Evolutionary conservation across 2,797 vertebrate species (phyloP), one percentile per base, ranked within the genome.

Genomic region (Catostomus latipinnis): DNA sequence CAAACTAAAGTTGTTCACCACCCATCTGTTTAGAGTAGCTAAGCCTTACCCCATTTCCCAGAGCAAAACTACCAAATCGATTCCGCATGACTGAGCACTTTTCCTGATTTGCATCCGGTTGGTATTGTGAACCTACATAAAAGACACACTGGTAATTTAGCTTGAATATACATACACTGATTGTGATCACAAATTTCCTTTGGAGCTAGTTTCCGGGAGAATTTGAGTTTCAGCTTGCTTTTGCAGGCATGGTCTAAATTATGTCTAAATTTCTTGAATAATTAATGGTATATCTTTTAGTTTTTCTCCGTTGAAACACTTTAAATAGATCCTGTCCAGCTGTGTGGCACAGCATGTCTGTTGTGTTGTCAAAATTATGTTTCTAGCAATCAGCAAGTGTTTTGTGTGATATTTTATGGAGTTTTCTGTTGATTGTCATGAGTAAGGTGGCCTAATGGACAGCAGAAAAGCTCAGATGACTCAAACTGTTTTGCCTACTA

Each of bases 1-100:
- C 83, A 85, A 85, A 87, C 79, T 83, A 89, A 86, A 85, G 86
- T 87, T 83, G 87, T 89, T 57, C 80, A 87, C 88, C 87, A 91
- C 90, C 87, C 66, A 77, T 88, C 82, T 89, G 87, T 83, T 83
- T 82, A 73, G 84, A 87, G 45, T 72, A 87, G 79, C 86, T 86
- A 83, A 77, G 63, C 69, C 71, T 58, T 73, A 61, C 74, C 87
- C 71, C 78, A 12, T 73, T 74, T 67, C 16, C 58, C 60, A 70
- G 8, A 71, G 58, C 13, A 49, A 78, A 54, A 69, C 43, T 11
- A 65, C 61, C 34, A 10, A 52, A 49, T 72, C 45, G 11, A 11
- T 72, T 65, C 45, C 14, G 60, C 60, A 48, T 71, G 69, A 72
- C 69, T 65, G 34, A 16, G 77, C 58, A 56, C n/a, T 57, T 10